Conservation (phyloP, 23 tunicate genomes). For the Corella eumyota region DNA sequence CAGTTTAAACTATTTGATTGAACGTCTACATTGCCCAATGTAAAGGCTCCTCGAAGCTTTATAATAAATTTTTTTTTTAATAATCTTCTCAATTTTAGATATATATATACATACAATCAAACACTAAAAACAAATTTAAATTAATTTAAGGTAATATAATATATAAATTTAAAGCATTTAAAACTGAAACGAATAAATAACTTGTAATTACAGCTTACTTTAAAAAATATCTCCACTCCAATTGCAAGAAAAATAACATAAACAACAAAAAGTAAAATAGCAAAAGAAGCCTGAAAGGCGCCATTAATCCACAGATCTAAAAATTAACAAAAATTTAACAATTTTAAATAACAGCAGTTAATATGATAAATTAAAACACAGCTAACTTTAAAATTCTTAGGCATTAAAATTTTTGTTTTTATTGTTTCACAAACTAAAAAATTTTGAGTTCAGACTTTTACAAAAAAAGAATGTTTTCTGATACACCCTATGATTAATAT, state of each 20-base stretch:
- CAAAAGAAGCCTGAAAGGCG: constrained; percentile 76
- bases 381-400: no score
- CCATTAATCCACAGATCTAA: constrained; percentile 61
- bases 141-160: not conserved
- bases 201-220: constrained; percentile 13
- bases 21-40: not conserved
- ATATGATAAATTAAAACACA: no score
- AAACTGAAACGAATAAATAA: not conserved
- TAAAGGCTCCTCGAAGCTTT: constrained; percentile 72
- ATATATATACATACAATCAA: not conserved
- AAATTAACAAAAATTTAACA: constrained; percentile 3
- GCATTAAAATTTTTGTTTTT: no score
- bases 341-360: not conserved
- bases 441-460: no score
- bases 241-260: constrained; percentile 69
- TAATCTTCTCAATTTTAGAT: not conserved
- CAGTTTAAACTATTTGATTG: constrained; percentile 20
- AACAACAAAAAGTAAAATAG: constrained; percentile 60
- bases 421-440: no score
- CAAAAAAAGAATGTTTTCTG: no score
- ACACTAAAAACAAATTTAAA: not conserved
- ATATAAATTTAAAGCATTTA: not conserved
- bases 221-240: constrained; percentile 92
- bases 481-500: no score
- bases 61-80: no score